Percentiles rank a stretch among this genome's conserved stretches.
These are phyloP conservation scores for Telmatochromis brichardi DNA, from an alignment of 2,113 vertebrate genomes.

Conservation along the genomic window DNA sequence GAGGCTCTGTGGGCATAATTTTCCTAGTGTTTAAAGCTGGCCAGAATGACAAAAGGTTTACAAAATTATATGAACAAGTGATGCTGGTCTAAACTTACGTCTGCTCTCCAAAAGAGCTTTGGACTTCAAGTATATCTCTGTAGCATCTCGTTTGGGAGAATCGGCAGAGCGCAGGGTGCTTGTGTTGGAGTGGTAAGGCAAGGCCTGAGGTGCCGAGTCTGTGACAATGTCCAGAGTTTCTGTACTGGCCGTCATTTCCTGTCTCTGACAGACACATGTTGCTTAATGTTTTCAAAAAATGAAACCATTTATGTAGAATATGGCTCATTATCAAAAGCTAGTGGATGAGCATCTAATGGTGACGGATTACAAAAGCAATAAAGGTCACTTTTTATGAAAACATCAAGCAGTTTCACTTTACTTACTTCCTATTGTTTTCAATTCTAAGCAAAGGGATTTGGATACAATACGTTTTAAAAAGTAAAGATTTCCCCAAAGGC, in stretches of 20 bases:
- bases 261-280: slow-evolving; percentile 67
- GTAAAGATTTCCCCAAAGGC: slow-evolving; percentile 7
- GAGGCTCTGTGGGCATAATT: slow-evolving; percentile 75
- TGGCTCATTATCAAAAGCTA: slow-evolving; percentile 14
- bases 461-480: slow-evolving; percentile 1
- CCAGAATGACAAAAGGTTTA: not conserved
- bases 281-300: not conserved
- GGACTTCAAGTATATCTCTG: slow-evolving; percentile 93
- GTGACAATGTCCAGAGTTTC: slow-evolving; percentile 71
- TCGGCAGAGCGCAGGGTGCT: slow-evolving; percentile 69
- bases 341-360: slow-evolving; percentile 7
- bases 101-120: slow-evolving; percentile 93
- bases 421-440: not conserved
- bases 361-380: slow-evolving; percentile 1
- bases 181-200: slow-evolving; percentile 85
- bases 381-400: slow-evolving; percentile 12
- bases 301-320: not conserved
- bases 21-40: not conserved
- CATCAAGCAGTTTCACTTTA: not conserved
- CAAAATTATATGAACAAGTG: not conserved
- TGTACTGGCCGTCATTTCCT: slow-evolving; percentile 80
- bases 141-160: slow-evolving; percentile 87
- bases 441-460: not conserved
- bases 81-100: slow-evolving; percentile 77
- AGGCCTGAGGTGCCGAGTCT: slow-evolving; percentile 76